These are phyloP conservation scores for human (Homo sapiens) DNA, from an alignment of 2,113 vertebrate genomes.

Conservation along the genomic window GRCh38 chr12:25567001-25567500, in stretches of 20 bases:
- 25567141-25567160: conserved; percentile 2
- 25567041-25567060: neutral
- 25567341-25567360: neutral
- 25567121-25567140: neutral
- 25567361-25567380: neutral
- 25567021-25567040: neutral
- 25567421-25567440: neutral
- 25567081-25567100: neutral
- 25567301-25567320: neutral
- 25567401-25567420: neutral
- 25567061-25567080: neutral
- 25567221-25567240: neutral
- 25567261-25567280: neutral
- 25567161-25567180: neutral
- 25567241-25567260: neutral
- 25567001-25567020: neutral
- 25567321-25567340: neutral
- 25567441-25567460: neutral
- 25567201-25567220: neutral
- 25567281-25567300: neutral
- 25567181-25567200: neutral
- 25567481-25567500: too few relatives aligned
- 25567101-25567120: neutral
- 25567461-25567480: neutral
- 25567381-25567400: neutral